Percentiles rank a stretch among this genome's conserved stretches.
Conservation (phyloP, 2,113 vertebrate species). For the Saguinus imperator region DNA sequence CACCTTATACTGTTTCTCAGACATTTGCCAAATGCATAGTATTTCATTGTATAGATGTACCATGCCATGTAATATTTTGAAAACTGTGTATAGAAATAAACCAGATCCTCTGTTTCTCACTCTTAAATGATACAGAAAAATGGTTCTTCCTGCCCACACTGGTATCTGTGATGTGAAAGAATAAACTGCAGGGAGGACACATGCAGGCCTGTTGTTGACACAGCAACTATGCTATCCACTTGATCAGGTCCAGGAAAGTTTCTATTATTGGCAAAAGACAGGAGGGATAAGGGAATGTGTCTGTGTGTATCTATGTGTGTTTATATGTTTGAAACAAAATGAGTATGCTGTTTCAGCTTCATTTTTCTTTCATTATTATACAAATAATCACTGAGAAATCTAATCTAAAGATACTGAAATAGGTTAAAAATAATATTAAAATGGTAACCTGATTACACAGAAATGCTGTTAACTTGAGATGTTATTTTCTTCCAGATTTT, state of each 20-base stretch:
- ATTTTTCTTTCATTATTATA: constrained; percentile 45
- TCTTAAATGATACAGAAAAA: constrained; percentile 19
- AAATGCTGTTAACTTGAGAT: constrained; percentile 46
- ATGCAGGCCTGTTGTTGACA: background rate
- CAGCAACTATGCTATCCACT: background rate
- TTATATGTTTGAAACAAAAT: constrained; percentile 49
- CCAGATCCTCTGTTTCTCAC: background rate
- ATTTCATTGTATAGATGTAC: background rate
- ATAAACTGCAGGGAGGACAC: background rate
- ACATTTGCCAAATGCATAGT: constrained; percentile 41
- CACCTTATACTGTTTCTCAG: background rate
- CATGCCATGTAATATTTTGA: background rate
- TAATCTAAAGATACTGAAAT: background rate
- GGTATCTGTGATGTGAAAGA: constrained; percentile 26
- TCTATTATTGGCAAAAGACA: constrained; percentile 23
- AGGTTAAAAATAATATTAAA: constrained; percentile 23
- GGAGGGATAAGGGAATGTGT: background rate
- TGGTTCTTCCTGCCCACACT: background rate
- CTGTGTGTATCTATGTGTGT: background rate
- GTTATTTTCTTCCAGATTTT: constrained; percentile 35
- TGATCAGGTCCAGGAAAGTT: constrained; percentile 39
- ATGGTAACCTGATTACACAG: constrained; percentile 30
- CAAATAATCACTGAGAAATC: constrained; percentile 17
- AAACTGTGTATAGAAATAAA: constrained; percentile 27
- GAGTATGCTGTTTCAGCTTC: background rate